Evolutionary conservation across 2,113 vertebrate genomes (phyloP), one percentile per base, ranked within the genome.

Genomic region (Vicugna pacos): DNA sequence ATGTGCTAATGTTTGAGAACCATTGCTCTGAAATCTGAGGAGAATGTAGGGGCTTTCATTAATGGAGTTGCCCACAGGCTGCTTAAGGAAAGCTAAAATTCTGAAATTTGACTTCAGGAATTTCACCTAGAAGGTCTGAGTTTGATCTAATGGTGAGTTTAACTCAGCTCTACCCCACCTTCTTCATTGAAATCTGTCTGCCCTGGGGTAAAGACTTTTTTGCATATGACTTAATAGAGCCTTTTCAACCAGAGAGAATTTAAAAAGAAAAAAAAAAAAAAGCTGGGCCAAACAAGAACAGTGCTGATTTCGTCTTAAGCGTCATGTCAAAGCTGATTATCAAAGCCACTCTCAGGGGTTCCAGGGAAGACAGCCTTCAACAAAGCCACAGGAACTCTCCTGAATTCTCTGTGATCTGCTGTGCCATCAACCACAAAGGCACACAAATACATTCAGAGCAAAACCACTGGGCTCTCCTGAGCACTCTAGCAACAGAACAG

Each of bases 71-170:
- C 52, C 70, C 58, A 50, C 6, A 83, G 80, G 22, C 70, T 94
- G 58, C 80, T 84, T 95, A 93, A 80, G 32, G 80, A 82, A 97
- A 87, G 76, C 75, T 80, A 35, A 48, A 14, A 11, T 72, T 92
- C 90, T 95, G 54, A 93, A 94, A 86, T 95, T 89, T 92, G 67
- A 88, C 48, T 96, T 58, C 30, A 28, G 46, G 32, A 16, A 72
- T 93, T 88, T 50, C 75, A 91, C 28, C 52, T 56, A 72, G 8
- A 95, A 82, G 48, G 38, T 72, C 30, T 69, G 35, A 95, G 20
- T 94, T 82, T 92, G 42, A 65, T 80, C 11, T 67, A 84, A 69
- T 22, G 76, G 7, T 79, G 32, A 73, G 16, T 79, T 95, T 92
- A 83, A 95, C 14, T 62, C 48, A 82, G 73, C 2, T 30, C 2